Evolutionary conservation across 1,140 invertebrate genomes (phyloP), one percentile per base, ranked within the genome.

Genomic region (Asobara japonica): DNA sequence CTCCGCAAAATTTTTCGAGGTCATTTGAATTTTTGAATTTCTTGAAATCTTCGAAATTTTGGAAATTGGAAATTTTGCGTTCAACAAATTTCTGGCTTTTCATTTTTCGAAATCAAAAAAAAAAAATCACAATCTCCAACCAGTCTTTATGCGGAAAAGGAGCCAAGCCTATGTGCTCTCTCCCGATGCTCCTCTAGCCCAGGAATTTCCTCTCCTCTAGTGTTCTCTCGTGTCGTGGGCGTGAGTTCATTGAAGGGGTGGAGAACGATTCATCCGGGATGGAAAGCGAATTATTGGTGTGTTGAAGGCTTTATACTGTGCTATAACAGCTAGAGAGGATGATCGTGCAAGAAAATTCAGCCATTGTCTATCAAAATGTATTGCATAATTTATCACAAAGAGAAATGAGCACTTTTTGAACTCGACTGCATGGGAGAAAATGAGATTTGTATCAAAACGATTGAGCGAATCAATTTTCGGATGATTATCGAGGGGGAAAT

Each of bases 201-300:
- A 27, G 51, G 51, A 56, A 56, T 56, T 56, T 56, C 51, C 51
- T 56, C 51, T 56, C 51, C 51, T 56, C 25, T 22, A 22, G 20
- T 56, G 51, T 56, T 18, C 25, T 56, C 6, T 56, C n/a, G n/a
- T 56, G 51, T 30, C 60, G 60, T 62, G 60, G 60, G 60, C 60
- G 60, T 62, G 25, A 30, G 27, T 62, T 62, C 29, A 62, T 62
- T 62, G 27, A 62, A 62, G 60, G 60, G 60, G 60, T 62, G 60
- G 60, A 62, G 60, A 62, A 62, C 29, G 29, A 62, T 62, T 30
- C 29, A 62, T 62, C 29, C 60, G 29, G n/a, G 60, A 62, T 62
- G 60, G 60, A 62, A 62, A 62, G 60, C 60, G 27, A 62, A 62
- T 62, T 62, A 31, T 62, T 16, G 25, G 29, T 62, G 31, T 31